Evolutionary conservation across 1,140 invertebrate genomes (phyloP).

Genomic region (Tribolium madens): DNA sequence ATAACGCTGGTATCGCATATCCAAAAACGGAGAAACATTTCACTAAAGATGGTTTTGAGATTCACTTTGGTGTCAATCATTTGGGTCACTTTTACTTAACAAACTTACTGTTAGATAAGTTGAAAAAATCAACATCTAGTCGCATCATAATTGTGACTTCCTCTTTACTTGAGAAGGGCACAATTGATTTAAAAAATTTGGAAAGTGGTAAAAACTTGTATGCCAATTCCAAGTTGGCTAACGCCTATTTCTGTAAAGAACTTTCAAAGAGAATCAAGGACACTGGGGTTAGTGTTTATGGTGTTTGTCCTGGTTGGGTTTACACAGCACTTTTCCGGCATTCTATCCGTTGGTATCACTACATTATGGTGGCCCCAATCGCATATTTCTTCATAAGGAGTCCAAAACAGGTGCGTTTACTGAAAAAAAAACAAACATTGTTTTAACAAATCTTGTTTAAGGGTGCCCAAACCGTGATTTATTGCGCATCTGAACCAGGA

Average conservation of each 20-base stretch:
- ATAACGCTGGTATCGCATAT: constrained; percentile 80
- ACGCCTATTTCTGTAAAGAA: constrained; percentile 77
- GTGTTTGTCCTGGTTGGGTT: constrained; percentile 87
- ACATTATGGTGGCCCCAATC: constrained; percentile 76
- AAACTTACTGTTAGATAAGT: constrained; percentile 77
- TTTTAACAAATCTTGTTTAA: constrained; percentile 58
- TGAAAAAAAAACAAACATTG: background rate
- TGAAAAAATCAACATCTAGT: constrained; percentile 74
- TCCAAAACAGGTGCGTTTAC: constrained; percentile 74
- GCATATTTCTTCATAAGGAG: constrained; percentile 78
- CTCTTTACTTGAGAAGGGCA: constrained; percentile 69
- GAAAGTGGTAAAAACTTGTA: constrained; percentile 77
- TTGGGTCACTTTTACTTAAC: constrained; percentile 89
- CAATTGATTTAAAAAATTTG: constrained; percentile 80
- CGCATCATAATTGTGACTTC: constrained; percentile 72
- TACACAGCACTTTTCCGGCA: constrained; percentile 82
- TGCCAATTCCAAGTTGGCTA: constrained; percentile 83
- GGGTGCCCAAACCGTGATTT: constrained; percentile 82
- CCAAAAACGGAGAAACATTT: constrained; percentile 67
- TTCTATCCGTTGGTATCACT: constrained; percentile 77
- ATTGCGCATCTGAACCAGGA: constrained; percentile 78
- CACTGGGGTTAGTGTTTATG: constrained; percentile 77
- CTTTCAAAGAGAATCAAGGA: constrained; percentile 71
- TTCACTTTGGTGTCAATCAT: constrained; percentile 84
- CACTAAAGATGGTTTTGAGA: constrained; percentile 87